phyloP scores from a whole-genome alignment of 1,140 invertebrate genomes.

The Drosophila grimshawi region DNA sequence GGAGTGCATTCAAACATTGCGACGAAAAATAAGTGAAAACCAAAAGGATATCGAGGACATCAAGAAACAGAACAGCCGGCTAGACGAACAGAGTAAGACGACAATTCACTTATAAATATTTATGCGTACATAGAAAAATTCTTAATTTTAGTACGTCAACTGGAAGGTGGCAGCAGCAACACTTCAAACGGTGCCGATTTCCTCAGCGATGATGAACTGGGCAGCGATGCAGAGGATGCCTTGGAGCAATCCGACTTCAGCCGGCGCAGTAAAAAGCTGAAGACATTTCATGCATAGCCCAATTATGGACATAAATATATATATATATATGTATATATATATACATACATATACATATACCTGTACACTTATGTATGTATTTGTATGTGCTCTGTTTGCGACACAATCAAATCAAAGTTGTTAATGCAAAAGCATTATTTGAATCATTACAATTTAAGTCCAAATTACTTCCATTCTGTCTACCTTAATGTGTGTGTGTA shows the following conservation, averaged over 20 bases:
- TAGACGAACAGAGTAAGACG: constrained; percentile 95
- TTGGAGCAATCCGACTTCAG: constrained; percentile 75
- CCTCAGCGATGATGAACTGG: constrained; percentile 59
- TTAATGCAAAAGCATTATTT: constrained; percentile 32
- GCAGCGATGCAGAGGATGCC: constrained; percentile 62
- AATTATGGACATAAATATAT: too few relatives aligned
- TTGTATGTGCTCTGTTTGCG: constrained; percentile 7
- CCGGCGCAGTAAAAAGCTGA: constrained; percentile 80
- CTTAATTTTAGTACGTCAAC: constrained; percentile 55
- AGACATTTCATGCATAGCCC: constrained; percentile 78
- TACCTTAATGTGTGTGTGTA: constrained; percentile 53
- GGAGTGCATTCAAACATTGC: constrained; percentile 98
- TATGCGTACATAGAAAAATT: not conserved
- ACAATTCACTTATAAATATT: not conserved
- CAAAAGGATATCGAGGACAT: constrained; percentile 98
- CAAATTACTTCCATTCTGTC: constrained; percentile 19
- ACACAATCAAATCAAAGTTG: constrained; percentile 39
- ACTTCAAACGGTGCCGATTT: constrained; percentile 43
- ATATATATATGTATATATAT: too few relatives aligned
- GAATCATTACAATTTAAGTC: constrained; percentile 35
- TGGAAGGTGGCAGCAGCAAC: constrained; percentile 51
- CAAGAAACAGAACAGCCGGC: constrained; percentile 93
- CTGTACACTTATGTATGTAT: not conserved
- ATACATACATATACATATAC: too few relatives aligned
- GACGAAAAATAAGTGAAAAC: constrained; percentile 95